A percentile compares a stretch with the other conserved stretches of the same genome.
phyloP scores from a whole-genome alignment of 23 tunicate genomes.

The Clavelina lepadiformis region DNA sequence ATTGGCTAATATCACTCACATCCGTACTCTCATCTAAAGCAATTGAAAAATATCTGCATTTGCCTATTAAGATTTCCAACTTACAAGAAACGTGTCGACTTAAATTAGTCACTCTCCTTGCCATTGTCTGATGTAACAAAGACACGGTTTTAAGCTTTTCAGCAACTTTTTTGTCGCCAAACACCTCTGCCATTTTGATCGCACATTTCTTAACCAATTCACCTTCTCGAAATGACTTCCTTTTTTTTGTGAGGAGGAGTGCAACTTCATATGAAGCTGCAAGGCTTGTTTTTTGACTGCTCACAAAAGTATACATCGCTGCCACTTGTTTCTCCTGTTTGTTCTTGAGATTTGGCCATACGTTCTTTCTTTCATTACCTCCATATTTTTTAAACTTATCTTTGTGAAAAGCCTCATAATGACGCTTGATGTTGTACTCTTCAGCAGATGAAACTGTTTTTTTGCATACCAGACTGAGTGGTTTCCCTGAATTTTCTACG shows the following conservation, averaged over 20 bases:
- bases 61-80: constrained; percentile 11
- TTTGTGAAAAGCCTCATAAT: constrained; percentile 17
- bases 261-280: constrained; percentile 29
- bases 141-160: constrained; percentile 26
- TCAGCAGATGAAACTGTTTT: constrained; percentile 7
- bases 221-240: constrained; percentile 22
- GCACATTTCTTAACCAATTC: constrained; percentile 20
- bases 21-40: constrained; percentile 17
- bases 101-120: constrained; percentile 5
- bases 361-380: background rate
- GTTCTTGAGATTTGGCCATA: constrained; percentile 1
- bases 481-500: constrained; percentile 16
- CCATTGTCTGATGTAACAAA: constrained; percentile 13
- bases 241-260: constrained; percentile 13
- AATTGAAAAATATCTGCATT: constrained; percentile 18
- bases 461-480: constrained; percentile 16
- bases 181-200: constrained; percentile 7
- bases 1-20: constrained; percentile 14
- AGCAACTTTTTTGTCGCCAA: constrained; percentile 20
- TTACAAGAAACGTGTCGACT: constrained; percentile 15
- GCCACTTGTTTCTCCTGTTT: constrained; percentile 19
- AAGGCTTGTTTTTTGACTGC: constrained; percentile 9
- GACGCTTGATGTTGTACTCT: constrained; percentile 20
- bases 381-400: constrained; percentile 15
- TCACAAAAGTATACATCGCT: constrained; percentile 17